Conservation (phyloP, 2,888 invertebrate genomes). For the Leucozona laternaria region DNA sequence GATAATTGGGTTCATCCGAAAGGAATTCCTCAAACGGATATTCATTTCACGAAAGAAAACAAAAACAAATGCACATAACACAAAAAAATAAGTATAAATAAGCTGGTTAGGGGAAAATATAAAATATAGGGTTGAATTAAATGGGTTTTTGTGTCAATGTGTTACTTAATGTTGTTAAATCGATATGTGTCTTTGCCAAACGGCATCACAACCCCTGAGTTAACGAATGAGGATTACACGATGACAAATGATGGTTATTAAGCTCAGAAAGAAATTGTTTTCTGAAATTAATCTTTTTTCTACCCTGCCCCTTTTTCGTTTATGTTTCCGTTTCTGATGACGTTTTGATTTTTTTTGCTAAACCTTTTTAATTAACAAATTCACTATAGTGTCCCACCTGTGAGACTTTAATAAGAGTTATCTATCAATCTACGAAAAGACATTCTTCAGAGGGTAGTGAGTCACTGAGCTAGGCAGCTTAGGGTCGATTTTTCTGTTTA, state of each 20-base stretch:
- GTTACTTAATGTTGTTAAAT: conserved; percentile 35
- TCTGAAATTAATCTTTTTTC: conserved; percentile 12
- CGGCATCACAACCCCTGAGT: background rate
- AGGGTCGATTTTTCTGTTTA: too few species aligned
- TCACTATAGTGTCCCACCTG: background rate
- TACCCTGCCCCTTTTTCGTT: background rate
- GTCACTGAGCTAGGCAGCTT: too few species aligned
- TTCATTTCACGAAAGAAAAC: conserved; percentile 30
- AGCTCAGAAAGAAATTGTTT: conserved; percentile 10
- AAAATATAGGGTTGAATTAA: background rate
- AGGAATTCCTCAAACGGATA: conserved; percentile 54
- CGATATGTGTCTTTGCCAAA: conserved; percentile 14
- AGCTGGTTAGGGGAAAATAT: background rate
- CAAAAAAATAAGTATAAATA: conserved; percentile 36
- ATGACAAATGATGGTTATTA: conserved; percentile 25
- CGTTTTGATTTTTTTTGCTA: background rate
- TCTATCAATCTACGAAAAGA: too few species aligned
- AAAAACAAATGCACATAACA: too few species aligned
- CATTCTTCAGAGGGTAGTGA: too few species aligned
- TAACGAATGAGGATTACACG: conserved; percentile 9
- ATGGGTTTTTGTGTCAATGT: conserved; percentile 21
- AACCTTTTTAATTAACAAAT: background rate
- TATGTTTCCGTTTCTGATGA: background rate
- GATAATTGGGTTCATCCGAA: conserved; percentile 63
- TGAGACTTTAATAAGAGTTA: too few species aligned